These are phyloP conservation scores for Pelodiscus sinensis DNA, from an alignment of 2,113 vertebrate genomes.

Conservation along the genomic window DNA sequence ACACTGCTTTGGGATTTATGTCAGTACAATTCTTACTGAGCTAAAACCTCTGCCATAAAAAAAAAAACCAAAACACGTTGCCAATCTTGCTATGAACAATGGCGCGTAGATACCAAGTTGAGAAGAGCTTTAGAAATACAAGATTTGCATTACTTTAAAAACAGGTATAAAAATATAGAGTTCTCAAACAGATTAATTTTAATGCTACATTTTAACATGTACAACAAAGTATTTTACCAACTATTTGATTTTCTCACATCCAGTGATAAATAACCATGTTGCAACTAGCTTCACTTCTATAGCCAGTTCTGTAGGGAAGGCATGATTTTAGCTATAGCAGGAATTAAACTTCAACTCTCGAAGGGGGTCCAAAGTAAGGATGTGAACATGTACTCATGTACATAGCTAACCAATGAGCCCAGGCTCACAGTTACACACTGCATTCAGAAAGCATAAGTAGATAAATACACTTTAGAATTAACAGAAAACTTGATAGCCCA, in stretches of 20 bases:
- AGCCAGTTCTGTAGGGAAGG: not conserved
- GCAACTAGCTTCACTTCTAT: not conserved
- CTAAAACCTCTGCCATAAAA: not conserved
- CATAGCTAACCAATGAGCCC: no score
- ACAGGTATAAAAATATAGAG: not conserved
- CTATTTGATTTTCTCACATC: not conserved
- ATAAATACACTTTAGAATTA: not conserved
- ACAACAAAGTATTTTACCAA: not conserved
- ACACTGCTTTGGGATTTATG: not conserved
- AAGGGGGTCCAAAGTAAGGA: not conserved
- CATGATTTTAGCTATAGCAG: not conserved
- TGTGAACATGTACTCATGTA: no score
- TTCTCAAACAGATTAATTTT: not conserved
- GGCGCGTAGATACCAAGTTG: not conserved
- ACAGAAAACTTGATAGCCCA: not conserved
- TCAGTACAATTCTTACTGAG: not conserved
- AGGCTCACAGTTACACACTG: no score
- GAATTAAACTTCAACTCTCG: not conserved
- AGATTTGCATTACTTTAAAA: constrained; percentile 5
- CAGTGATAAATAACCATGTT: not conserved
- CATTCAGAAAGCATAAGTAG: not conserved
- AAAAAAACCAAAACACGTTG: not conserved
- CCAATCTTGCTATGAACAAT: not conserved
- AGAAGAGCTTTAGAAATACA: not conserved
- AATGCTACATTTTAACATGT: not conserved